phyloP scores from a whole-genome alignment of 2,797 vertebrate genomes.

The Zonotrichia albicollis region DNA sequence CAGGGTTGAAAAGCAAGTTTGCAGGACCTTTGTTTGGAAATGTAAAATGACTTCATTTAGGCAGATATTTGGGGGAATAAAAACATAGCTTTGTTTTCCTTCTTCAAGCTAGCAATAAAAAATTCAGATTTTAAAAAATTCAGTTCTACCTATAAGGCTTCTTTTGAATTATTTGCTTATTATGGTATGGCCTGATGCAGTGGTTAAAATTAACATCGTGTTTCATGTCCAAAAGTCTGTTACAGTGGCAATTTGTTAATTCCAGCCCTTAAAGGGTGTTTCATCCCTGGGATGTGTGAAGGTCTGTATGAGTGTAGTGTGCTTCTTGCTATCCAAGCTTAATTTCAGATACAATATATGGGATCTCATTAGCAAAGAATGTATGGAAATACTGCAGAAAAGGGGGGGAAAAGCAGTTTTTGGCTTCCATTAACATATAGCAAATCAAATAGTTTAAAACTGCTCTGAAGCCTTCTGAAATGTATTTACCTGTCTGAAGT shows the following conservation, averaged over 20 bases:
- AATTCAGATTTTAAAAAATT: not conserved
- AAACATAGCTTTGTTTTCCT: not conserved
- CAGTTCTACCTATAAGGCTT: not conserved
- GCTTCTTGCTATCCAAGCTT: not conserved
- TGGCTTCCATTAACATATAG: not conserved
- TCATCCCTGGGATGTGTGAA: not conserved
- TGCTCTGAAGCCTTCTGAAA: not conserved
- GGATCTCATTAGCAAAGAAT: not conserved
- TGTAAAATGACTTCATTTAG: constrained; percentile 8
- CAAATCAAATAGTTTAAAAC: not conserved
- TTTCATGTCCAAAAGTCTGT: not conserved
- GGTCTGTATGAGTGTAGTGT: not conserved
- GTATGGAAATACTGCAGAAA: not conserved
- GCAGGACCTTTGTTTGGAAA: constrained; percentile 13
- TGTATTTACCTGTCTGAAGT: not conserved
- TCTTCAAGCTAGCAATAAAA: not conserved
- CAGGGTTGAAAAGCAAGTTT: not conserved
- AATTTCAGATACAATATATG: not conserved
- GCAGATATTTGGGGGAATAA: not conserved
- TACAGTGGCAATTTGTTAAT: not conserved
- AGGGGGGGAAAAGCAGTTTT: accelerated
- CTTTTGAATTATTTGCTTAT: not conserved
- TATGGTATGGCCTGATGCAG: not conserved
- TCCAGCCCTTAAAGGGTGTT: not conserved
- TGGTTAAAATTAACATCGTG: not conserved